A percentile compares a stretch with the other conserved stretches of the same genome.
These are phyloP conservation scores for Mormyrus hasselquistii DNA, from an alignment of 2,797 vertebrate genomes.

Conservation along the genomic window DNA sequence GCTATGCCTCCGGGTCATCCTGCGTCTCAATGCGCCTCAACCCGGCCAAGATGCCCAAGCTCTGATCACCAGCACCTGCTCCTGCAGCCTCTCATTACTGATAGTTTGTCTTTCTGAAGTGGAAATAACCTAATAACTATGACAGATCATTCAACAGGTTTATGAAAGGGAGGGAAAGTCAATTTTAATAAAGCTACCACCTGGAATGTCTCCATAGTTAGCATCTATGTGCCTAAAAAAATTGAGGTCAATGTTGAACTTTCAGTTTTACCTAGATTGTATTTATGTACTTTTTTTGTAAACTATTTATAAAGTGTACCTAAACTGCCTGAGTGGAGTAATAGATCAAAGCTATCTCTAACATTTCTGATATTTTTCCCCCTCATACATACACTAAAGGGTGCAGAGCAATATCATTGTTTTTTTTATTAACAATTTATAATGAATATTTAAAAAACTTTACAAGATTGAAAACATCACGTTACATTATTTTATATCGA, in stretches of 20 bases:
- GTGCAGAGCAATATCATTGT: constrained; percentile 8
- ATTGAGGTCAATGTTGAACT: constrained; percentile 21
- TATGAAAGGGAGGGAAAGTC: background rate
- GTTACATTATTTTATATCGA: background rate
- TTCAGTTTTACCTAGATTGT: constrained; percentile 35
- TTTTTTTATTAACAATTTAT: background rate
- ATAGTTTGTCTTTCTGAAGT: background rate
- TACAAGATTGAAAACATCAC: background rate
- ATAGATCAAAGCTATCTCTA: background rate
- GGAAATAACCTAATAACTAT: constrained; percentile 37
- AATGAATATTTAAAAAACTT: background rate
- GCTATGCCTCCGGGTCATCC: constrained; percentile 84
- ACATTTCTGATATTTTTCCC: background rate
- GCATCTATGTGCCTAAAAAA: background rate
- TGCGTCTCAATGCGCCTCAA: constrained; percentile 85
- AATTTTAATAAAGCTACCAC: background rate
- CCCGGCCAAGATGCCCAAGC: constrained; percentile 81
- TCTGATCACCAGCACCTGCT: constrained; percentile 55
- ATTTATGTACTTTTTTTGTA: constrained; percentile 35
- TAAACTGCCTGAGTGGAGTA: background rate
- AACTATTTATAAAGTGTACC: constrained; percentile 12
- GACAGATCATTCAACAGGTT: constrained; percentile 27
- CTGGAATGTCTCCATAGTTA: no score
- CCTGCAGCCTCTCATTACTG: background rate
- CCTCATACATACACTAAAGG: constrained; percentile 18